These are phyloP conservation scores for Amorpha juglandis DNA, from an alignment of 2,888 invertebrate genomes.

Conservation along the genomic window DNA sequence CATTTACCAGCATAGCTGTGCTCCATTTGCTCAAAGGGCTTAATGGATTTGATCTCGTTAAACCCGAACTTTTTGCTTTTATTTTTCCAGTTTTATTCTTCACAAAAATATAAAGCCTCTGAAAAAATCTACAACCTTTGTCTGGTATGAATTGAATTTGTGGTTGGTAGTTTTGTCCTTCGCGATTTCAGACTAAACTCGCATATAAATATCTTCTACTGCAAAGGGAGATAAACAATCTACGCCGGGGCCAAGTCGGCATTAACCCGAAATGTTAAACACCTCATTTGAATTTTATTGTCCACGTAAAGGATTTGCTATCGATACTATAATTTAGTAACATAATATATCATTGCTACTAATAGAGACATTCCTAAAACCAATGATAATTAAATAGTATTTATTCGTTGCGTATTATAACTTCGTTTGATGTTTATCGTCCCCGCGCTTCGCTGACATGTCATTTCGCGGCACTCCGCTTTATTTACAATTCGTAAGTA, in stretches of 20 bases:
- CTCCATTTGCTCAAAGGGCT: neutral
- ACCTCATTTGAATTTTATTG: constrained; percentile 24
- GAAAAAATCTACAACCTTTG: too few species aligned
- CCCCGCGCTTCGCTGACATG: constrained; percentile 13
- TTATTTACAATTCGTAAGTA: constrained; percentile 19
- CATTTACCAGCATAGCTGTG: neutral
- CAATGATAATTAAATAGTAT: neutral
- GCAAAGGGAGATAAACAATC: constrained; percentile 10
- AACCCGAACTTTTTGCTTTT: neutral
- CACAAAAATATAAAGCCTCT: neutral
- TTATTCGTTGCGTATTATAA: neutral
- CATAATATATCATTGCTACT: too few species aligned
- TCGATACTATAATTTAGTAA: too few species aligned
- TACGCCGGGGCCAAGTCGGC: neutral
- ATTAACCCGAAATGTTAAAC: constrained; percentile 11
- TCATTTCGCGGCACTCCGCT: constrained; percentile 11
- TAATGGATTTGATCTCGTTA: neutral
- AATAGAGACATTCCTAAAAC: neutral
- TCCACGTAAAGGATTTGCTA: constrained; percentile 4
- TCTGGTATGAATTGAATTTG: neutral
- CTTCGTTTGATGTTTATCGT: constrained; percentile 9
- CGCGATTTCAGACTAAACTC: neutral
- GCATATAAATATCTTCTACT: neutral
- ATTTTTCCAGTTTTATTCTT: neutral
- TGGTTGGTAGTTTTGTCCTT: neutral